phyloP scores from a whole-genome alignment of 2,113 vertebrate species.

The Sardina pilchardus region DNA sequence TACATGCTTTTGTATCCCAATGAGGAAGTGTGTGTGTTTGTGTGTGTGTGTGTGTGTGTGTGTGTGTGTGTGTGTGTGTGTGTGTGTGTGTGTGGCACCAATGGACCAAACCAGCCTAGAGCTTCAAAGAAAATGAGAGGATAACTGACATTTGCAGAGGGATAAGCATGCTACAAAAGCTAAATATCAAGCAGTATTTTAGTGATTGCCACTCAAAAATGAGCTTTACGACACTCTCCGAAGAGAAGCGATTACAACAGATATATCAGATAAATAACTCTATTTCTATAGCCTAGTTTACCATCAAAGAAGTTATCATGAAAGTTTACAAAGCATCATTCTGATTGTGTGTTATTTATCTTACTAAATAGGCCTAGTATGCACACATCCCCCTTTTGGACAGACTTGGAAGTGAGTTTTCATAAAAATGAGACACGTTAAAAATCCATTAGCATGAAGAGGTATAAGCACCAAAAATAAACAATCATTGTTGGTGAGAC shows the following conservation, averaged over 20 bases:
- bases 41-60: constrained; percentile 62
- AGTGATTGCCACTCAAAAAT: constrained; percentile 9
- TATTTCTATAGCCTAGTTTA: constrained; percentile 7
- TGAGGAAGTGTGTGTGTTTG: constrained; percentile 41
- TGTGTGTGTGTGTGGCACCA: constrained; percentile 61
- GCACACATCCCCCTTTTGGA: constrained; percentile 10
- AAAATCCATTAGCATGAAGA: not conserved
- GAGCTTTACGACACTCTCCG: constrained; percentile 12
- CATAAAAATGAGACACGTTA: constrained; percentile 9
- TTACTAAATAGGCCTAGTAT: not conserved
- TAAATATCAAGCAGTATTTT: constrained; percentile 15
- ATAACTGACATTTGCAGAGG: constrained; percentile 12
- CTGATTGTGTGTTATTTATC: not conserved
- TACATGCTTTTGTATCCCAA: too few relatives aligned
- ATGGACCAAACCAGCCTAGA: constrained; percentile 51
- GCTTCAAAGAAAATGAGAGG: not conserved
- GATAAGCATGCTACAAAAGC: constrained; percentile 15
- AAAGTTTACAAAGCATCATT: constrained; percentile 15
- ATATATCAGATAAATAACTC: constrained; percentile 16
- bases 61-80: constrained; percentile 37
- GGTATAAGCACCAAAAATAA: constrained; percentile 7
- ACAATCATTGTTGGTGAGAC: constrained; percentile 6
- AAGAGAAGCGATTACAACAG: constrained; percentile 12
- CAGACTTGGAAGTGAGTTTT: constrained; percentile 6
- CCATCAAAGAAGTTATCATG: constrained; percentile 3